Evolutionary conservation across 2,888 invertebrate genomes (phyloP).

Genomic region (Drosophila subquinaria): DNA sequence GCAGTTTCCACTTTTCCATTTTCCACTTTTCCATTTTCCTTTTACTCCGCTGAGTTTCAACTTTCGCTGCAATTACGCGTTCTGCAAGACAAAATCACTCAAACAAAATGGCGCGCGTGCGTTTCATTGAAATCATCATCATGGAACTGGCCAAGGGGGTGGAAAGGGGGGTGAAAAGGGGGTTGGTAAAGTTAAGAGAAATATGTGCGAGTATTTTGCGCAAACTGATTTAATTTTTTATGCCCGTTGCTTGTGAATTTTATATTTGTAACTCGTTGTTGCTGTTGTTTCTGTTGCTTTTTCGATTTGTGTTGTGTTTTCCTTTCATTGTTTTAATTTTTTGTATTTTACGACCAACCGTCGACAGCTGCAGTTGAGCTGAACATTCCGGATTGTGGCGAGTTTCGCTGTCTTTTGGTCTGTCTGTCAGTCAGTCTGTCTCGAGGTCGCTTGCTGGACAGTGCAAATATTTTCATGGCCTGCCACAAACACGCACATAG

Average conservation of each 20-base stretch:
- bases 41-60: slow-evolving; percentile 64
- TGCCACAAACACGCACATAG: slow-evolving; percentile 34
- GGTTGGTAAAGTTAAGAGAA: slow-evolving; percentile 48
- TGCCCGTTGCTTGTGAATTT: slow-evolving; percentile 69
- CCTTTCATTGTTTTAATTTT: slow-evolving; percentile 63
- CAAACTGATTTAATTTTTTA: slow-evolving; percentile 81
- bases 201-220: slow-evolving; percentile 72
- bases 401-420: slow-evolving; percentile 2
- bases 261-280: slow-evolving; percentile 55
- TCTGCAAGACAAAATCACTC: slow-evolving; percentile 77
- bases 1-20: slow-evolving; percentile 29
- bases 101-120: slow-evolving; percentile 76
- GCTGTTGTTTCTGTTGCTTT: slow-evolving; percentile 28
- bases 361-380: slow-evolving; percentile 64
- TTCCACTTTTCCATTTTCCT: slow-evolving; percentile 38
- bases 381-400: slow-evolving; percentile 31
- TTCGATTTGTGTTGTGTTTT: slow-evolving; percentile 48
- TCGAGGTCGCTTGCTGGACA: slow-evolving; percentile 32
- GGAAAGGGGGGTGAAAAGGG: not conserved
- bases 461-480: slow-evolving; percentile 60
- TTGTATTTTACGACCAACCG: slow-evolving; percentile 67
- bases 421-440: slow-evolving; percentile 25
- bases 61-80: slow-evolving; percentile 79
- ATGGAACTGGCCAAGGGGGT: slow-evolving; percentile 5
- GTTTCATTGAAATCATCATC: slow-evolving; percentile 74